A percentile compares a stretch with the other conserved stretches of the same genome.
Conservation (phyloP, 2,797 vertebrate species). For the Schizopygopsis pylzovi region DNA sequence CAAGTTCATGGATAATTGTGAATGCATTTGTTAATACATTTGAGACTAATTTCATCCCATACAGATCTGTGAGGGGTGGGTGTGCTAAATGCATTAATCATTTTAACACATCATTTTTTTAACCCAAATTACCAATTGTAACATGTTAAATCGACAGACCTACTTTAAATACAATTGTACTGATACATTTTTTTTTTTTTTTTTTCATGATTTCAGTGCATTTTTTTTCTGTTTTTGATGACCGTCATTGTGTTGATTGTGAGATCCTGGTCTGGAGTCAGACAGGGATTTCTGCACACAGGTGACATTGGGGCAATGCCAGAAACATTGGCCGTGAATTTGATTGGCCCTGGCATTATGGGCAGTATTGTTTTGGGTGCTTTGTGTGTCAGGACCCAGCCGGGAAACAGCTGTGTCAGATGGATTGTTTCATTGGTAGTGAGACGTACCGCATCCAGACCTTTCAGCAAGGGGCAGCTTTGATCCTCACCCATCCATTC, state of each 20-base stretch:
- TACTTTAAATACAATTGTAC: neutral
- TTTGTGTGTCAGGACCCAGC: slow-evolving; percentile 71
- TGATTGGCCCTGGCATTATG: slow-evolving; percentile 50
- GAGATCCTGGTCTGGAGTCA: slow-evolving; percentile 47
- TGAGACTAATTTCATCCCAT: neutral
- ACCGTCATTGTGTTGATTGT: slow-evolving; percentile 2
- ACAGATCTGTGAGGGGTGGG: neutral
- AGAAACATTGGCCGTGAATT: slow-evolving; percentile 64
- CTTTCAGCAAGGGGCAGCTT: slow-evolving; percentile 53
- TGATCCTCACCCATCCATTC: slow-evolving; percentile 62
- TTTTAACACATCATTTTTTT: neutral
- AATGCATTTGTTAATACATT: neutral
- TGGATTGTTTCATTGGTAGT: slow-evolving; percentile 70
- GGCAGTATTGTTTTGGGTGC: slow-evolving; percentile 73
- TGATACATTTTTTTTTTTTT: neutral
- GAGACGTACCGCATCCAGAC: slow-evolving; percentile 54
- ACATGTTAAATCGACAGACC: neutral
- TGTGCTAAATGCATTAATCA: neutral
- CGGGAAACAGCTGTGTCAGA: slow-evolving; percentile 78
- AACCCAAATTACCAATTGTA: too few species aligned
- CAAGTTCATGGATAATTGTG: neutral
- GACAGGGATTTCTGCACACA: slow-evolving; percentile 51
- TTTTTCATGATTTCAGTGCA: neutral
- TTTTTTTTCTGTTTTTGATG: neutral
- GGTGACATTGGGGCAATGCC: slow-evolving; percentile 70